Percentiles rank a stretch among this genome's conserved stretches.
Conservation (phyloP, 2,797 vertebrate species). For the Argentina silus region DNA sequence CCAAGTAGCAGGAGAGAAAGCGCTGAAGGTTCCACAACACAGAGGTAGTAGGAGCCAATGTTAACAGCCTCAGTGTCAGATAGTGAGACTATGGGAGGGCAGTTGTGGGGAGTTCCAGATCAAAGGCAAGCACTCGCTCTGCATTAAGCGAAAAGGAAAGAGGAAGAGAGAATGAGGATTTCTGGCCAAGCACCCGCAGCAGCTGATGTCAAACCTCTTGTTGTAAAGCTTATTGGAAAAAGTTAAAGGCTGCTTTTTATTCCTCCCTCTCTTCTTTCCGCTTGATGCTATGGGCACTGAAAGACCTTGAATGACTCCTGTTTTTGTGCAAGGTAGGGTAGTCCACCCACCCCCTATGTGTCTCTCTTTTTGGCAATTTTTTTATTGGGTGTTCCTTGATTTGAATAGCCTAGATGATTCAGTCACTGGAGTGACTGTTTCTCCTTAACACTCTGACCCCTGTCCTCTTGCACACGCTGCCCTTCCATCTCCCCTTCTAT, state of each 20-base stretch:
- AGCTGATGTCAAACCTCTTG: too few relatives aligned
- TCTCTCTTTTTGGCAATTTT: not conserved
- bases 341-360: not conserved
- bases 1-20: not conserved
- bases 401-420: not conserved
- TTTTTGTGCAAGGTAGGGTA: not conserved
- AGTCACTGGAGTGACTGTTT: not conserved
- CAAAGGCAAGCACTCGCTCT: constrained; percentile 15
- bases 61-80: too few relatives aligned
- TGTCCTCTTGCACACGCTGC: not conserved
- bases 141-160: not conserved
- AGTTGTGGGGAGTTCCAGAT: constrained; percentile 20
- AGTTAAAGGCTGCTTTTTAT: too few relatives aligned
- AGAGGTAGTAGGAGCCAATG: not conserved
- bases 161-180: not conserved
- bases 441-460: constrained; percentile 1
- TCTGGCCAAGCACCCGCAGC: not conserved
- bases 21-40: not conserved
- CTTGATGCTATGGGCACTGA: constrained; percentile 6
- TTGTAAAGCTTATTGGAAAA: too few relatives aligned
- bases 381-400: not conserved
- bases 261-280: not conserved
- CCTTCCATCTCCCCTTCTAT: not conserved
- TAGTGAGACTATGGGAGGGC: not conserved
- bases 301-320: not conserved